Percentiles rank a stretch among this genome's conserved stretches.
Conservation (phyloP, 30 jellyfish, hydroid and myxozoan species). For the Phacellophora camtschatica region DNA sequence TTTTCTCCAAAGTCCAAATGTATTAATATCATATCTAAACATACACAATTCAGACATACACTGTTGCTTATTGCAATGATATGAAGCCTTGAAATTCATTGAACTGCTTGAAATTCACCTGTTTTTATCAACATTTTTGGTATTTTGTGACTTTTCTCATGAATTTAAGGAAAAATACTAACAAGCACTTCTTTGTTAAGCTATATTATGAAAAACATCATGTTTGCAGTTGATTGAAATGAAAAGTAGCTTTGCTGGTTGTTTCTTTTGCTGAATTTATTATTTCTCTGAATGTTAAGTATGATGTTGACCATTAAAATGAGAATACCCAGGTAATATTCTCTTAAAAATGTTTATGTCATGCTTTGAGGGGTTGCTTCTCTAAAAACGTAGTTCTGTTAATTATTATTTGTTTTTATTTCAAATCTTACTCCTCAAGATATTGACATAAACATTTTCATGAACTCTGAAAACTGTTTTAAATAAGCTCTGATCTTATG, state of each 20-base stretch:
- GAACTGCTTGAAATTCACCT: neutral
- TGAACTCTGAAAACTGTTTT: too few relatives aligned
- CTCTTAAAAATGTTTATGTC: too few relatives aligned
- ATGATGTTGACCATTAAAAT: constrained; percentile 12
- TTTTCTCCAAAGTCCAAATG: neutral
- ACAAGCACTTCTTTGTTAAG: neutral
- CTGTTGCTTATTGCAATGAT: neutral
- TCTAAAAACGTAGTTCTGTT: too few relatives aligned
- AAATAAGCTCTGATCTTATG: too few relatives aligned
- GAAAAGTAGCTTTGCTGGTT: neutral
- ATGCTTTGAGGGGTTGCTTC: too few relatives aligned
- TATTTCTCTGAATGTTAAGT: neutral
- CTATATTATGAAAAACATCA: neutral
- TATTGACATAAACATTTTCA: too few relatives aligned
- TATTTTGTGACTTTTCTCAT: neutral
- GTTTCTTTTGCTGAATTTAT: neutral
- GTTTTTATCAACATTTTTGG: neutral
- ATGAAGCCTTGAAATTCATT: constrained; percentile 1
- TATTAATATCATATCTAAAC: neutral
- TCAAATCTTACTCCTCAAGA: too few relatives aligned
- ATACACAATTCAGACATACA: neutral
- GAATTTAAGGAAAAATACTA: neutral
- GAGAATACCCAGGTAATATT: constrained; percentile 26
- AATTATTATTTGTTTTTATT: too few relatives aligned
- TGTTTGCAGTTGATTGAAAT: neutral